Evolutionary conservation across 2,113 vertebrate species (phyloP).

Genomic region (Telmatochromis brachygnathus): DNA sequence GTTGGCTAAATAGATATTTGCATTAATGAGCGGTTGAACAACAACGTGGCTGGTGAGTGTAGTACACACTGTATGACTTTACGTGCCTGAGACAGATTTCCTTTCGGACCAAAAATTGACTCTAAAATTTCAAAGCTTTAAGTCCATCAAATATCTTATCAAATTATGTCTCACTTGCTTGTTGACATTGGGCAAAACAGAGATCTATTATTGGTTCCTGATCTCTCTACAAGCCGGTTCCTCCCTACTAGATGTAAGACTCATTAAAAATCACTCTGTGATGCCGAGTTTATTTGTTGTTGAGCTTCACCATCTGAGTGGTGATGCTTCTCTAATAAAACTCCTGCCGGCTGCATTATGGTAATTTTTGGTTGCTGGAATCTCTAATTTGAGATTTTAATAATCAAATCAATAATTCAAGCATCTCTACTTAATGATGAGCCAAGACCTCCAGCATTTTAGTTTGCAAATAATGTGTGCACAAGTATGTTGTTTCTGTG

Average conservation of each 20-base stretch:
- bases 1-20: background rate
- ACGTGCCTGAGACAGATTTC: background rate
- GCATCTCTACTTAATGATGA: background rate
- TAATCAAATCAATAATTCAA: background rate
- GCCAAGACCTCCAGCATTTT: background rate
- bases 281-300: background rate
- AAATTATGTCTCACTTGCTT: background rate
- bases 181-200: background rate
- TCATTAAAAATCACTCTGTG: background rate
- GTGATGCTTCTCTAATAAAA: background rate
- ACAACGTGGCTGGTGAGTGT: background rate
- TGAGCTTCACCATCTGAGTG: background rate
- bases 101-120: background rate
- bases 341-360: background rate
- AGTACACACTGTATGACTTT: background rate
- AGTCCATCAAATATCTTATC: background rate
- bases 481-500: background rate
- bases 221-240: background rate
- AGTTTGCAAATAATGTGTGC: background rate
- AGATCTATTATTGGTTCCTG: background rate
- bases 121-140: background rate
- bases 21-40: background rate
- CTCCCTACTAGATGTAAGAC: background rate
- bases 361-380: background rate
- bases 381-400: background rate